These are phyloP conservation scores for Neosilurus mollespiculum DNA, from an alignment of 2,797 vertebrate genomes.

Conservation along the genomic window DNA sequence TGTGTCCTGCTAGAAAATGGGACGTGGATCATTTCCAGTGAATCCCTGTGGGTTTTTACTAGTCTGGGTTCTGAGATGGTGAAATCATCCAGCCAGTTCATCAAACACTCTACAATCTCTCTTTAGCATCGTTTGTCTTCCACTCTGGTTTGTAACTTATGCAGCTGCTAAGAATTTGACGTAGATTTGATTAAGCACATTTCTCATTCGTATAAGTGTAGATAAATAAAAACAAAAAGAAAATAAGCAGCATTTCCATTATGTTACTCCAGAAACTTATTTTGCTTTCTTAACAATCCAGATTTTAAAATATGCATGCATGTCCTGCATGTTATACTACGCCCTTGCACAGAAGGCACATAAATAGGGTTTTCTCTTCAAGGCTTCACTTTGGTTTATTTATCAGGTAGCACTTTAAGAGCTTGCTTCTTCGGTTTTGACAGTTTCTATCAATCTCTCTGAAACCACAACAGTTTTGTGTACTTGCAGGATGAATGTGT, in stretches of 20 bases:
- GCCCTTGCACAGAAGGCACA: background rate
- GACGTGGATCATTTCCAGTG: constrained; percentile 8
- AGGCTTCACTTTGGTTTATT: background rate
- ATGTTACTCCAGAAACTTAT: background rate
- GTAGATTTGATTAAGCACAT: background rate
- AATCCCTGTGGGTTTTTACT: background rate
- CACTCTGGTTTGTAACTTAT: background rate
- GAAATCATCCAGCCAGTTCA: background rate
- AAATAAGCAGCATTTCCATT: background rate
- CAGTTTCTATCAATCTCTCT: background rate
- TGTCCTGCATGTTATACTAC: background rate
- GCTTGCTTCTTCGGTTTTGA: background rate
- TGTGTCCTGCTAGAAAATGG: background rate
- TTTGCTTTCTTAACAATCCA: background rate
- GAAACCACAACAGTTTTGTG: background rate
- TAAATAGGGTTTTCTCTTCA: background rate
- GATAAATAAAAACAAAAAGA: background rate
- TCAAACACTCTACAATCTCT: background rate
- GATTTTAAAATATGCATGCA: background rate
- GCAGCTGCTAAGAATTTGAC: background rate
- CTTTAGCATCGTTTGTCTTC: background rate
- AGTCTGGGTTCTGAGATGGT: background rate
- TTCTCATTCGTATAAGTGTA: background rate
- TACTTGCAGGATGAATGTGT: background rate
- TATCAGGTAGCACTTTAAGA: background rate